Base-by-base conservation (phyloP, 2,888 invertebrate species). In the Coelinius sp. region DNA sequence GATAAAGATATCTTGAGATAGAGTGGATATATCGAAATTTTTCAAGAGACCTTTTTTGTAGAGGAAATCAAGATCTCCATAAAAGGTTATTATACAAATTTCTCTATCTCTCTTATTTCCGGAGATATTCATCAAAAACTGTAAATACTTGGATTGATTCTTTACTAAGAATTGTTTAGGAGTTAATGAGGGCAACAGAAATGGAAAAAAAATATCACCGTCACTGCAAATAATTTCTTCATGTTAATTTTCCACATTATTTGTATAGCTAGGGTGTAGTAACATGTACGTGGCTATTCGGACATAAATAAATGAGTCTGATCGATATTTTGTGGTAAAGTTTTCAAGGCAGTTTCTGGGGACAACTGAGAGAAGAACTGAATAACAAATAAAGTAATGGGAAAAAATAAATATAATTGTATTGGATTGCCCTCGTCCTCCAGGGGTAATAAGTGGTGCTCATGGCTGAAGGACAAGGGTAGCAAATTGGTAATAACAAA, bases 311-410 rank as follows among this genome's bases (percentile, higher is more conserved):
- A 77, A 79, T 73, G 71, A 78, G 76, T 56, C 71, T 24, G 75
- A 79, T 81, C 81, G 79, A 81, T 81, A 80, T 75, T 79, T 79
- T 76, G 77, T 75, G 72, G 75, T 71, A n/a, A 76, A 80, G 76
- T 76, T 78, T 81, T 77, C 78, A 79, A 79, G 78, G 79, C 76
- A 76, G 76, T 80, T 77, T 64, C 70, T 63, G 63, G 66, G 62
- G 64, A 24, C 63, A 62, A 73, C 22, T 71, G 63, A 31, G 52
- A 65, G 69, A 53, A 70, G 25, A 66, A 41, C 8, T 17, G 35
- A 52, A 71, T 52, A 68, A 67, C 56, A 41, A 56, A 22, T 25
- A 41, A 52, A n/a, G 46, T 41, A 68, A 38, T 41, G 67, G 68
- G 65, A 68, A 71, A 74, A 52, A 62, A 71, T 46, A 65, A 69